Percentiles rank a stretch among this genome's conserved stretches.
Evolutionary conservation across 2,113 vertebrate species (phyloP).

Genomic region (Amazona guildingii): DNA sequence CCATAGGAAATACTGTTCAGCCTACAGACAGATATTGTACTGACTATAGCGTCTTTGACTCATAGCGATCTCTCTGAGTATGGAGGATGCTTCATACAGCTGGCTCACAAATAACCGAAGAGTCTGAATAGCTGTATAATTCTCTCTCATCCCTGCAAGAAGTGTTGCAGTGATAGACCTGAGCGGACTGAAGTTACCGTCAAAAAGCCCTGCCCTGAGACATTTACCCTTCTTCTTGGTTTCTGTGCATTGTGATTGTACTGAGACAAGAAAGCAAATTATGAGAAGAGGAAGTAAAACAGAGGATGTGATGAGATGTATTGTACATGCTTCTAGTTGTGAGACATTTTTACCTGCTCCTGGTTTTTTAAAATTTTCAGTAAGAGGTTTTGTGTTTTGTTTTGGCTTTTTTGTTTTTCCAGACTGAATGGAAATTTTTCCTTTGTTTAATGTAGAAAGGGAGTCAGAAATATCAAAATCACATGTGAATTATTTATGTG

Average conservation of each 20-base stretch:
- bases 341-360: not conserved
- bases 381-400: not conserved
- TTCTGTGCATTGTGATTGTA: not conserved
- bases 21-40: not conserved
- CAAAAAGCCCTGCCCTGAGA: not conserved
- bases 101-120: not conserved
- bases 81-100: not conserved
- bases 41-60: not conserved
- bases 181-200: not conserved
- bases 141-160: not conserved
- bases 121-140: not conserved
- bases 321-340: not conserved
- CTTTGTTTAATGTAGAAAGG: slow-evolving; percentile 35
- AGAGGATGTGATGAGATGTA: not conserved
- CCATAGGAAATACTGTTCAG: not conserved
- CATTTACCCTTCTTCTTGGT: not conserved
- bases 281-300: not conserved
- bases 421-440: slow-evolving; percentile 40
- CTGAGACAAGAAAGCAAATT: not conserved
- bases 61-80: fast-evolving
- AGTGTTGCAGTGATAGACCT: not conserved
- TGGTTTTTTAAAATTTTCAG: not conserved
- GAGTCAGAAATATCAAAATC: not conserved
- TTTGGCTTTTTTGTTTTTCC: not conserved
- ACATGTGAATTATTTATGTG: not conserved